These are phyloP conservation scores for Scopus umbretta DNA, from an alignment of 2,113 vertebrate genomes.

Conservation along the genomic window DNA sequence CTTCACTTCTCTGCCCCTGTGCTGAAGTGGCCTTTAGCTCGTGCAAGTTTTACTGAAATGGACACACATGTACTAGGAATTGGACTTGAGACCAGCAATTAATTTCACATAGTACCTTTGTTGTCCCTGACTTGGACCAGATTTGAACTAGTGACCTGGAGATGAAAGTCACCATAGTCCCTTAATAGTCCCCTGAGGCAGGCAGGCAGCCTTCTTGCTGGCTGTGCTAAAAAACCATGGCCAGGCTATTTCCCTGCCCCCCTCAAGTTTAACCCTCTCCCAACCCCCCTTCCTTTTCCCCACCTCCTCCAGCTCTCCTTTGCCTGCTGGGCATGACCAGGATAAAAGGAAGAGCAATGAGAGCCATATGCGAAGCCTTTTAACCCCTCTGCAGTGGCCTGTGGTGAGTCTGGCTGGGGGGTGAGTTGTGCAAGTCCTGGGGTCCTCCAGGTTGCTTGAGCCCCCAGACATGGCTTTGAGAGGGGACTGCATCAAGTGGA, in stretches of 20 bases:
- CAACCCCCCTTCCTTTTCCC: not conserved
- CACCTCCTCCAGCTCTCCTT: not conserved
- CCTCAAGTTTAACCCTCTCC: conserved; percentile 23
- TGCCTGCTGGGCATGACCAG: conserved; percentile 25
- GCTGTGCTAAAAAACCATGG: not conserved
- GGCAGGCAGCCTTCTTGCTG: not conserved
- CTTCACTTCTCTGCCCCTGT: not conserved
- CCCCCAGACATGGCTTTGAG: not conserved
- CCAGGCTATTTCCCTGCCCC: not conserved
- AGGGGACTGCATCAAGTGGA: not conserved
- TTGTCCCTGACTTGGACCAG: conserved; percentile 35
- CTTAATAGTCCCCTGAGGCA: not conserved
- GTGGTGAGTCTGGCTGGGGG: not conserved
- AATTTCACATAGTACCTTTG: conserved; percentile 53
- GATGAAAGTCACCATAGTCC: conserved; percentile 24
- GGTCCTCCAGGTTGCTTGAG: not conserved
- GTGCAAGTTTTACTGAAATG: not conserved
- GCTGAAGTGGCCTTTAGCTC: not conserved
- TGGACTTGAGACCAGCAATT: conserved; percentile 54
- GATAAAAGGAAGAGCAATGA: conserved; percentile 31
- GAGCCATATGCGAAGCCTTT: conserved; percentile 15
- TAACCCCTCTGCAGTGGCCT: not conserved
- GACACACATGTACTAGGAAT: conserved; percentile 21
- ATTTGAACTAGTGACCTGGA: conserved; percentile 52
- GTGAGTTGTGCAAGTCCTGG: not conserved